Conservation (phyloP, 2,888 invertebrate species). For the Asteroscopus sphinx region DNA sequence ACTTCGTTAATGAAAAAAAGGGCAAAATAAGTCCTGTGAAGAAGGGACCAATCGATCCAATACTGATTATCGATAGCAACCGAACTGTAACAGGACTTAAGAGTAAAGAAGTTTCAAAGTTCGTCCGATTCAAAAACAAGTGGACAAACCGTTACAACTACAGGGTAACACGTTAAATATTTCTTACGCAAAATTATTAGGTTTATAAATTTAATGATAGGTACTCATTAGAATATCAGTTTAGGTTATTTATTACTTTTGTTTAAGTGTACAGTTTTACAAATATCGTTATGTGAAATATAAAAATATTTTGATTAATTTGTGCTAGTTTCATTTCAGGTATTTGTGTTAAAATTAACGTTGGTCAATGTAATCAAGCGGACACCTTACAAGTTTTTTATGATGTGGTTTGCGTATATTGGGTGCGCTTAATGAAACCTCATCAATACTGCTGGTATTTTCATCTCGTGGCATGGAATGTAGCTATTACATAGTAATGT, state of each 20-base stretch:
- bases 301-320: background rate
- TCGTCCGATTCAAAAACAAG: conserved; percentile 76
- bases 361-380: background rate
- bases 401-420: background rate
- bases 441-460: conserved; percentile 6
- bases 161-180: conserved; percentile 9
- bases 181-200: background rate
- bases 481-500: conserved; percentile 3
- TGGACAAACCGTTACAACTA: conserved; percentile 58
- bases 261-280: background rate
- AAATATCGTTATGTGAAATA: background rate
- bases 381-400: conserved; percentile 2
- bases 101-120: conserved; percentile 77
- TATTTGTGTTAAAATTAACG: background rate
- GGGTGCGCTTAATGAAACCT: conserved; percentile 7
- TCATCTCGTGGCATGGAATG: conserved; percentile 5
- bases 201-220: background rate
- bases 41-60: conserved; percentile 65
- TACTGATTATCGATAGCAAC: conserved; percentile 77
- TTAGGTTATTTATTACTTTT: background rate
- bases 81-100: conserved; percentile 80
- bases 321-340: conserved; percentile 11
- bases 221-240: background rate
- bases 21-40: conserved; percentile 49
- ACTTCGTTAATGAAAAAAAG: conserved; percentile 71